Base-by-base conservation (phyloP, 2,797 vertebrate species). In the Coracias cyanogaster region DNA sequence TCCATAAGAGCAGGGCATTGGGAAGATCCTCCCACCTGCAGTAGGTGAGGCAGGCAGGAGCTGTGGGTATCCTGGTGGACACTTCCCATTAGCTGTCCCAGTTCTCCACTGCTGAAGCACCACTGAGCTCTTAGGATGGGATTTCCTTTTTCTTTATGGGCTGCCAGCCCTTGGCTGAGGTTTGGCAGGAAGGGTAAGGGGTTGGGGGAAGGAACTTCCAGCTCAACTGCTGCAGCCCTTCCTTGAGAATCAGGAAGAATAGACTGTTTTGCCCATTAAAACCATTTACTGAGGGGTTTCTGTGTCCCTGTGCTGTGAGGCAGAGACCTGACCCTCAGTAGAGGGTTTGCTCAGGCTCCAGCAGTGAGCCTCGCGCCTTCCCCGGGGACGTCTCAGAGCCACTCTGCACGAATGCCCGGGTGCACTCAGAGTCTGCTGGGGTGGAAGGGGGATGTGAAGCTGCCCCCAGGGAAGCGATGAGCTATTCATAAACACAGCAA, bases 401-500 rank as follows among this genome's bases (percentile, higher is more conserved):
- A 76, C 70, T 89, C 52, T 55, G 43, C 35, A 24, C 76, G 64
- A 54, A 52, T 2, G 19, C 46, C 57, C 0, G 19, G 33, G n/a
- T 61, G 74, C 80, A 31, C 58, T 13, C 65, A 43, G 69, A 64
- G 28, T 28, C 52, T 46, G 65, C 79, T 54, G 51, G 69, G 49
- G 65, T 26, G 52, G 45, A 52, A 83, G 85, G 37, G 67, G 35
- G 37, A 67, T 33, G 67, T 0, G 1, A 43, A 55, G 57, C 54
- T 91, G 90, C 77, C 31, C 39, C 51, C 4, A 5, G 80, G 83
- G 57, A 85, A 62, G 62, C 61, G 67, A 10, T 2, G 61, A 86
- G 86, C 57, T 96, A 61, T 89, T 93, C 91, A 64, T 58, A 91
- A 81, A 33, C 62, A 57, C 64, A n/a, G 77, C 61, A 33, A 77